Base-by-base conservation (phyloP, 2,797 vertebrate species). In the Tympanoctomys barrerae region DNA sequence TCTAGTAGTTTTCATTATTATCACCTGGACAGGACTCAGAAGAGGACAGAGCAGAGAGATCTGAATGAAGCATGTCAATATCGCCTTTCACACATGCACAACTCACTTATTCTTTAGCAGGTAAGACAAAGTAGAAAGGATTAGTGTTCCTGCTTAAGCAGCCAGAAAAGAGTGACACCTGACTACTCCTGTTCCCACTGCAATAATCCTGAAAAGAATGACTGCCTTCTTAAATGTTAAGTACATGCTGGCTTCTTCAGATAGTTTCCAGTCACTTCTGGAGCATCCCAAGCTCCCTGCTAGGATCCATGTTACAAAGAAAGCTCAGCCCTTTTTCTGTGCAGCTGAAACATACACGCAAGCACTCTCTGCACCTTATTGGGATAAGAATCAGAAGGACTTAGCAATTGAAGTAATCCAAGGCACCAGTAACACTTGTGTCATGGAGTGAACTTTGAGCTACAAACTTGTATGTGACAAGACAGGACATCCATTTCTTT, bases 11-110 rank as follows among this genome's bases (percentile, higher is more conserved):
- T 93, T 90, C 52, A 77, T 22, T 81, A 52, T 42, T 68, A 36
- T 77, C 21, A 42, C 52, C 86, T 81, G 57, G 26, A 52, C n/a
- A 78, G 42, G 87, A 91, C n/a, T 61, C 61, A 90, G 91, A 75
- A 22, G 13, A 86, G 75, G 31, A 86, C 21, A 68, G 21, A 57
- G 18, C 7, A 87, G 52, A 82, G 21, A 13, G 18, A 77, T 12
- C 16, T 83, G 46, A n/a, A 62, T 87, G 22, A 94, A 91, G 16
- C 54, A 61, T 90, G 6, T 28, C 77, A 36, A 66, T 39, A 90
- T 13, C 52, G 33, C 61, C n/a, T 87, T 80, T 64, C 87, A 87
- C 77, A 75, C 31, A n/a, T 2, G 36, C 5, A 61, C 19, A 62
- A 22, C 70, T 87, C 18, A 78, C 26, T 78, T 77, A 87, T 31